Conservation (phyloP, 2,888 invertebrate species). For the Cheiracanthium punctorium region DNA sequence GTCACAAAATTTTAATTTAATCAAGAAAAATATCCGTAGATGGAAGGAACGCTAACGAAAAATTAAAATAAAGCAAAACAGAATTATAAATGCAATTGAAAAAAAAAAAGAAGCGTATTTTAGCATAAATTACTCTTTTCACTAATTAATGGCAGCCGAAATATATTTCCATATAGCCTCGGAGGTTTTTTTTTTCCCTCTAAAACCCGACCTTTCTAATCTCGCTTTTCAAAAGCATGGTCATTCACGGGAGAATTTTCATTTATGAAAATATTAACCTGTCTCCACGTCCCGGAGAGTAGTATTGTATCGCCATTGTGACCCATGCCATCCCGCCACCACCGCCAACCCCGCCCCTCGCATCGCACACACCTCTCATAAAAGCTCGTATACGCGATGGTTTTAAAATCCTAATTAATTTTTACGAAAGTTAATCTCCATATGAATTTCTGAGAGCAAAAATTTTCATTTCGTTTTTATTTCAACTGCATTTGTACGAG, state of each 20-base stretch:
- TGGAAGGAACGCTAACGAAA: too few species aligned
- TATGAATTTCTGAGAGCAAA: constrained; percentile 1
- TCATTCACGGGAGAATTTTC: not conserved
- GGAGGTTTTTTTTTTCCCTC: not conserved
- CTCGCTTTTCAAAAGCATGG: not conserved
- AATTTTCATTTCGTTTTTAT: constrained; percentile 12
- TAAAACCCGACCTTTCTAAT: too few species aligned
- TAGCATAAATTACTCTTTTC: not conserved
- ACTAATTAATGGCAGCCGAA: not conserved
- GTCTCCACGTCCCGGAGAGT: not conserved
- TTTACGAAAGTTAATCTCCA: not conserved
- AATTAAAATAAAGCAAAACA: too few species aligned
- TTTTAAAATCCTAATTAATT: constrained; percentile 17
- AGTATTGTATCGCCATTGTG: not conserved
- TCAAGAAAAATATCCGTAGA: too few species aligned
- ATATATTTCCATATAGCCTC: not conserved
- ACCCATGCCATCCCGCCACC: too few species aligned
- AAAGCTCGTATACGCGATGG: not conserved
- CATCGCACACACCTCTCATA: too few species aligned
- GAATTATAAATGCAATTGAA: too few species aligned
- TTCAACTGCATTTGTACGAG: not conserved
- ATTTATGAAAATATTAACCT: not conserved
- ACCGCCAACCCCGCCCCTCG: too few species aligned
- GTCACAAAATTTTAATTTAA: too few species aligned
- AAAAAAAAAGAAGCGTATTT: not conserved